phyloP scores from a whole-genome alignment of 2,113 vertebrate species.

The Sebastes schlegelii region DNA sequence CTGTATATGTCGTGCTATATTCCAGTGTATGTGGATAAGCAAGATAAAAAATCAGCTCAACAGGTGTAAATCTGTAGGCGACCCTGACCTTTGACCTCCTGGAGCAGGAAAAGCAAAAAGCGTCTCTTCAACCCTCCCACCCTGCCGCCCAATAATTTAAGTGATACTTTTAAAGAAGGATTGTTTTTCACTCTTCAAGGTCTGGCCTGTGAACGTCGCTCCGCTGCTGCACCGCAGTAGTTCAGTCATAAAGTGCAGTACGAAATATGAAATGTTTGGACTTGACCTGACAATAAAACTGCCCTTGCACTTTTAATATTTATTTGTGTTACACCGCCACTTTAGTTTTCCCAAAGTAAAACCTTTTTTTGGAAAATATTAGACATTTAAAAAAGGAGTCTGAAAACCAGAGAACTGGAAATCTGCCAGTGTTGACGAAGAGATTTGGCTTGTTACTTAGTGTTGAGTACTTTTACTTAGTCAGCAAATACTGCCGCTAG shows the following conservation, averaged over 20 bases:
- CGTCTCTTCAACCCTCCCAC: background rate
- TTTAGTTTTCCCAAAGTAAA: slow-evolving; percentile 30
- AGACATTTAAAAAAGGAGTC: background rate
- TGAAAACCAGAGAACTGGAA: slow-evolving; percentile 12
- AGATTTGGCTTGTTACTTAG: slow-evolving; percentile 12
- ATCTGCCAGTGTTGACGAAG: slow-evolving; percentile 1
- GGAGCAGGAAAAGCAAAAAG: slow-evolving; percentile 18
- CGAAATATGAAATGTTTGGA: slow-evolving; percentile 72
- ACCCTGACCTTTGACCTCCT: slow-evolving; percentile 39
- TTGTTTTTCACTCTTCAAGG: slow-evolving; percentile 53
- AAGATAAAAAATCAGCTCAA: slow-evolving; percentile 20
- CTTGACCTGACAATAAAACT: slow-evolving; percentile 68
- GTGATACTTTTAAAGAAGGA: slow-evolving; percentile 53
- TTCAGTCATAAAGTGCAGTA: slow-evolving; percentile 59
- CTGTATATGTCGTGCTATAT: background rate
- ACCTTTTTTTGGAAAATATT: background rate
- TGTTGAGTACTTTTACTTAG: background rate
- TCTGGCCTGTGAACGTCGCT: slow-evolving; percentile 39
- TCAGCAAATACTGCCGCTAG: background rate
- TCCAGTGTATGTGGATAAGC: background rate
- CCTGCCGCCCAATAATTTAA: slow-evolving; percentile 32
- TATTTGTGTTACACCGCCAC: slow-evolving; percentile 49
- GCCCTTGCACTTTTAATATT: slow-evolving; percentile 54
- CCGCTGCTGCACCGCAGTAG: slow-evolving; percentile 54
- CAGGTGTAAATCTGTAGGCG: slow-evolving; percentile 37